phyloP scores from a whole-genome alignment of 2,113 vertebrate species.

The Scytalopus superciliaris region DNA sequence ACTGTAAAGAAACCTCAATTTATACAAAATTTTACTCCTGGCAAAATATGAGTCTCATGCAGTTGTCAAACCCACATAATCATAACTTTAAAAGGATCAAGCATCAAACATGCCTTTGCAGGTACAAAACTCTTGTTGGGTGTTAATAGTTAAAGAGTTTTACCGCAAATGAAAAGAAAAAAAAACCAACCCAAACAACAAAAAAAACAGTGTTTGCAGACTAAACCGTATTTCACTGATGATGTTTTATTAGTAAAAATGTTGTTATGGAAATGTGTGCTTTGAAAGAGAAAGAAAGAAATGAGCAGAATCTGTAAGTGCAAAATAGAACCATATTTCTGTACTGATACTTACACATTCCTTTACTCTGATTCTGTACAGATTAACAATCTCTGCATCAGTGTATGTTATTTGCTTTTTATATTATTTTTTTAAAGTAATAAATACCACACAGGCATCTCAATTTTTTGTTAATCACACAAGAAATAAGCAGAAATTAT shows the following conservation, averaged over 20 bases:
- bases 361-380: not conserved
- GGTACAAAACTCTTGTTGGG: not conserved
- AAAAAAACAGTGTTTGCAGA: not conserved
- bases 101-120: not conserved
- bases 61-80: not conserved
- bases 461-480: rapidly evolving
- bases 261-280: not conserved
- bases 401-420: not conserved
- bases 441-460: not conserved
- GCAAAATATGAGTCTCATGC: not conserved
- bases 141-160: not conserved
- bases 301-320: not conserved
- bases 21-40: not conserved
- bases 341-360: not conserved
- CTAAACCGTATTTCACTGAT: not conserved
- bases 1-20: not conserved
- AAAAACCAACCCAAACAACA: not conserved
- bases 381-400: not conserved
- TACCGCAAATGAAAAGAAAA: not conserved
- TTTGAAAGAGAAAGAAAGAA: not conserved
- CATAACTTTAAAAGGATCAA: not conserved
- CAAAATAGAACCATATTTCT: not conserved
- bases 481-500: not conserved
- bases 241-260: not conserved
- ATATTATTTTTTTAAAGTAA: not conserved